Conservation (phyloP, 2,888 invertebrate genomes). For the Tenthredo mesomela region DNA sequence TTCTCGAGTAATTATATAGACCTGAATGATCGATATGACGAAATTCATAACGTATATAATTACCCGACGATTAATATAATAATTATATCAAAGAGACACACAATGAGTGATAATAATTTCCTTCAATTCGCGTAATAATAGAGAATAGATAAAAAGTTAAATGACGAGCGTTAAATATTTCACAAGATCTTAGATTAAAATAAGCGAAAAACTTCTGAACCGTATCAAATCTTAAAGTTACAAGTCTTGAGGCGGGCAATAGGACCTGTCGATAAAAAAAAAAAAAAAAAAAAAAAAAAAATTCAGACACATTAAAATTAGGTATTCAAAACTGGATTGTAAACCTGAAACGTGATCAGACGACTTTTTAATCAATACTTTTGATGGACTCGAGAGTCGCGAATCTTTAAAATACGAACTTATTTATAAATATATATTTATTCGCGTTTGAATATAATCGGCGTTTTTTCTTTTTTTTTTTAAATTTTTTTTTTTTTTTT, state of each 20-base stretch:
- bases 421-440: conserved; percentile 1
- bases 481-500: not conserved
- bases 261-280: not conserved
- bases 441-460: not conserved
- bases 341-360: not conserved
- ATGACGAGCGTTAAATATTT: not conserved
- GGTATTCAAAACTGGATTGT: conserved; percentile 8
- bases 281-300: not conserved
- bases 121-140: not conserved
- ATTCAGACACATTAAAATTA: conserved; percentile 15
- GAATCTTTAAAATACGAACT: not conserved
- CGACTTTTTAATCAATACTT: not conserved
- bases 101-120: not conserved
- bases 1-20: too few species aligned
- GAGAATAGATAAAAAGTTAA: not conserved
- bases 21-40: not conserved
- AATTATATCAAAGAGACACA: not conserved
- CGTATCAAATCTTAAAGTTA: conserved; percentile 3
- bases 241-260: not conserved
- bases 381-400: not conserved
- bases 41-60: too few species aligned
- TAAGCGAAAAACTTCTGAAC: not conserved
- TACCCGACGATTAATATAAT: not conserved
- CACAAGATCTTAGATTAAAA: conserved; percentile 1
- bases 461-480: not conserved